These are phyloP conservation scores for Seladonia tumulorum DNA, from an alignment of 2,888 invertebrate genomes.

Conservation along the genomic window DNA sequence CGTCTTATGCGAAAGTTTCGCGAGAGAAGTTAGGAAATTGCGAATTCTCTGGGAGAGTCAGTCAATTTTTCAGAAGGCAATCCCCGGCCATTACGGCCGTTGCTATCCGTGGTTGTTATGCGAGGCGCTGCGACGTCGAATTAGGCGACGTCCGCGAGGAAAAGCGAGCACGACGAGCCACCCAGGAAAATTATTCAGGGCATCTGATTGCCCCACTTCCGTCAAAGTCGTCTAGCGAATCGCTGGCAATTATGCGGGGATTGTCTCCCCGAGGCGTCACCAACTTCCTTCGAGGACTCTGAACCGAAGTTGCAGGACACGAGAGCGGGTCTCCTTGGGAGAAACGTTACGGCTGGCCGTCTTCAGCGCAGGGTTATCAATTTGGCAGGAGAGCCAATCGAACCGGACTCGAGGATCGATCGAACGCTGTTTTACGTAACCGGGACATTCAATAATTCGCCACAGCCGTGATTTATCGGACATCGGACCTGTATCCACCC, in stretches of 20 bases:
- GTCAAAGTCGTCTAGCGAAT: constrained; percentile 37
- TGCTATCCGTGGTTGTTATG: constrained; percentile 39
- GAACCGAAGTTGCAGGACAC: neutral
- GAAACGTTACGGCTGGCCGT: neutral
- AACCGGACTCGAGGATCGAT: constrained; percentile 33
- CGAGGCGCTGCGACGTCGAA: constrained; percentile 36
- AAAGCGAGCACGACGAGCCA: constrained; percentile 14
- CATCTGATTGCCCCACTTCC: constrained; percentile 59
- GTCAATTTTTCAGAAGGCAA: constrained; percentile 2
- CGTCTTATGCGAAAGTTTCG: neutral
- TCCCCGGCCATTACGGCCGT: constrained; percentile 1
- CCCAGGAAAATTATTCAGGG: constrained; percentile 58
- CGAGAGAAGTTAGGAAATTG: neutral
- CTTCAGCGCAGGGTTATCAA: neutral
- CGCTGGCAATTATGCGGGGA: constrained; percentile 45
- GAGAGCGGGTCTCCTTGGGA: neutral
- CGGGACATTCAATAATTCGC: constrained; percentile 40
- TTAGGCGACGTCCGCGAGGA: constrained; percentile 38
- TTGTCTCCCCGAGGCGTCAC: constrained; percentile 18
- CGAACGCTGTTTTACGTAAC: constrained; percentile 48
- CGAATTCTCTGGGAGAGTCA: neutral
- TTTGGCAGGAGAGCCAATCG: constrained; percentile 16
- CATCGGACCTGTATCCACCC: neutral
- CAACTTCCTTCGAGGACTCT: constrained; percentile 8
- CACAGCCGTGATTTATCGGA: constrained; percentile 12